phyloP scores from a whole-genome alignment of 2,113 vertebrate species.

The Taurulus bubalis region DNA sequence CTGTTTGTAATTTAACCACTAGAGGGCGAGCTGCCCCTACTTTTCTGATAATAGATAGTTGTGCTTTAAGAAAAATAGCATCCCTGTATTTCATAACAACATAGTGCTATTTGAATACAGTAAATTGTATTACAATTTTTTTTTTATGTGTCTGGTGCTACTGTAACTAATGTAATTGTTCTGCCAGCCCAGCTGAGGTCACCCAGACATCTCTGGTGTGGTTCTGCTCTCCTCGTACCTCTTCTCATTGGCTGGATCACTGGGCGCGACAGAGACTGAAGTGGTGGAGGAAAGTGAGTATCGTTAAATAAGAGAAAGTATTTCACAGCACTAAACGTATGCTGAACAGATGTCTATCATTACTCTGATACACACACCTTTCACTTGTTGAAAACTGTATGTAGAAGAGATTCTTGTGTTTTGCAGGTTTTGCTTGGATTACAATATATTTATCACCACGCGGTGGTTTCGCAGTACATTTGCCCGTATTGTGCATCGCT shows the following conservation, averaged over 20 bases:
- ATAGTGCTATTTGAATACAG: background rate
- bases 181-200: slow-evolving; percentile 87
- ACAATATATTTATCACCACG: background rate
- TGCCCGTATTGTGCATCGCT: background rate
- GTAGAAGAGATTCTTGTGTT: background rate
- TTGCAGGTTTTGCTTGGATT: background rate
- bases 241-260: slow-evolving; percentile 96
- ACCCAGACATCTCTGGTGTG: slow-evolving; percentile 90
- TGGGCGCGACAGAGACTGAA: slow-evolving; percentile 93
- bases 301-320: background rate
- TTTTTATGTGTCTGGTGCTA: background rate
- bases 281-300: slow-evolving; percentile 96
- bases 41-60: background rate
- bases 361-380: background rate
- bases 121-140: background rate
- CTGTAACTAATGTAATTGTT: background rate
- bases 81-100: background rate
- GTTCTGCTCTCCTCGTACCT: slow-evolving; percentile 93
- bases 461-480: background rate
- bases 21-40: background rate
- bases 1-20: background rate
- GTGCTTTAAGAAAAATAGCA: background rate
- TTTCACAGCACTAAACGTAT: background rate
- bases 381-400: background rate
- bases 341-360: background rate